phyloP scores from a whole-genome alignment of 1,140 invertebrate species.

The Whitmania pigra region DNA sequence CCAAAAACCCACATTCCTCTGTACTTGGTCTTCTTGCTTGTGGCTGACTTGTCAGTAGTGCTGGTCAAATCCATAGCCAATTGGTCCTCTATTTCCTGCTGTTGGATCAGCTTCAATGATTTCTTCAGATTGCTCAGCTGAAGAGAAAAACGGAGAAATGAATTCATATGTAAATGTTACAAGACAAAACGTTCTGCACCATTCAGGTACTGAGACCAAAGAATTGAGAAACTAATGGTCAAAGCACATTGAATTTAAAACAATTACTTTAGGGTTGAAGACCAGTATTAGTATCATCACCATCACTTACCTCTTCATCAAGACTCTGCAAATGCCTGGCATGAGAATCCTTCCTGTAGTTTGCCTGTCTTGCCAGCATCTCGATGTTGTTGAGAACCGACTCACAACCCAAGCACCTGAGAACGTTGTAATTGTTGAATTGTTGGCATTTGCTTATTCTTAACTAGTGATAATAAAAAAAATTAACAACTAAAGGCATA shows the following conservation, averaged over 20 bases:
- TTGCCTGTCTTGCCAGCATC: constrained; percentile 71
- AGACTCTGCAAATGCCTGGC: constrained; percentile 67
- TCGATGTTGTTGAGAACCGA: constrained; percentile 74
- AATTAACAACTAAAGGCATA: too few relatives aligned
- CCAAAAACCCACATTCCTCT: too few relatives aligned
- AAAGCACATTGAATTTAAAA: too few relatives aligned
- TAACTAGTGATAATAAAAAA: too few relatives aligned
- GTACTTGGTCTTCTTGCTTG: background rate
- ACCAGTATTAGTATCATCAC: too few relatives aligned
- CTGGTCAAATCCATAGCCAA: constrained; percentile 47
- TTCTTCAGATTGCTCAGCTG: constrained; percentile 68
- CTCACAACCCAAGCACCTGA: constrained; percentile 70
- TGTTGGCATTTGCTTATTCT: too few relatives aligned
- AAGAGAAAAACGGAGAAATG: constrained; percentile 28
- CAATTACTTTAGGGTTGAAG: too few relatives aligned
- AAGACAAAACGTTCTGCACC: too few relatives aligned
- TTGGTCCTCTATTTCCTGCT: constrained; percentile 39
- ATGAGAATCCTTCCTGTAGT: constrained; percentile 65
- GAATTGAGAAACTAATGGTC: too few relatives aligned
- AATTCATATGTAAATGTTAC: background rate
- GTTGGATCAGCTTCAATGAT: constrained; percentile 54
- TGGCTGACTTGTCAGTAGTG: constrained; percentile 38
- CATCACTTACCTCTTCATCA: constrained; percentile 63
- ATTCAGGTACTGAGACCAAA: too few relatives aligned
- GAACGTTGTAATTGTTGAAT: too few relatives aligned